Evolutionary conservation across 2,888 invertebrate species (phyloP).

Genomic region (Phengaris arion): DNA sequence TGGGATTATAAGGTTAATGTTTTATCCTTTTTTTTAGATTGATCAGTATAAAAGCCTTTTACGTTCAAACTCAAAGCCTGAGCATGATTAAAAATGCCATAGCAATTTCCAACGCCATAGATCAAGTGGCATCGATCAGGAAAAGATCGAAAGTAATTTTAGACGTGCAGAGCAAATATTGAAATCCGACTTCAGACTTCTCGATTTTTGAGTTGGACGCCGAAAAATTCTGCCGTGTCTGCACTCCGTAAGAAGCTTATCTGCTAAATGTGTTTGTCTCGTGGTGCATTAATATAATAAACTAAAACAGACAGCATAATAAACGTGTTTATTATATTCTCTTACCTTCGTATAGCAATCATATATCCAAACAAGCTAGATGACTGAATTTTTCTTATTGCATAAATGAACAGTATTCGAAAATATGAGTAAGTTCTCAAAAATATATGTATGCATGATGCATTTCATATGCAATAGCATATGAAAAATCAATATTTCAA

Average conservation of each 20-base stretch:
- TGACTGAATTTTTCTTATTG: no score
- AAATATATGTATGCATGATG: no score
- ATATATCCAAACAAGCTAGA: no score
- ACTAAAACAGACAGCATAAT: neutral
- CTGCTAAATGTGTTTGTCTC: neutral
- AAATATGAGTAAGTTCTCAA: no score
- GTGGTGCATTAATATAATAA: neutral
- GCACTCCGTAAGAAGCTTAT: conserved; percentile 1
- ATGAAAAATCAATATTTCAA: no score
- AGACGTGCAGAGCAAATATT: conserved; percentile 9
- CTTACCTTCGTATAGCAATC: no score
- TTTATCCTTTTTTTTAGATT: neutral
- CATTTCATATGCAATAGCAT: no score
- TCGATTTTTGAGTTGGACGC: conserved; percentile 13
- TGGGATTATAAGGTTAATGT: neutral
- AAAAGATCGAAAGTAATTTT: conserved; percentile 13
- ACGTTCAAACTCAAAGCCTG: conserved; percentile 15
- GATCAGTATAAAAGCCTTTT: conserved; percentile 13
- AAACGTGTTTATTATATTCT: neutral
- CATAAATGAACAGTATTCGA: no score
- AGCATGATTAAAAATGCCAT: conserved; percentile 19
- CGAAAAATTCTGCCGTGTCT: conserved; percentile 9
- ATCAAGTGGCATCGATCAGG: conserved; percentile 6
- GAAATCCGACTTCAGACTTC: conserved; percentile 5
- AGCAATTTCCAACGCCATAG: conserved; percentile 15